Evolutionary conservation across 2,113 vertebrate species (phyloP), one percentile per base, ranked within the genome.

Genomic region (Fregetta grallaria): DNA sequence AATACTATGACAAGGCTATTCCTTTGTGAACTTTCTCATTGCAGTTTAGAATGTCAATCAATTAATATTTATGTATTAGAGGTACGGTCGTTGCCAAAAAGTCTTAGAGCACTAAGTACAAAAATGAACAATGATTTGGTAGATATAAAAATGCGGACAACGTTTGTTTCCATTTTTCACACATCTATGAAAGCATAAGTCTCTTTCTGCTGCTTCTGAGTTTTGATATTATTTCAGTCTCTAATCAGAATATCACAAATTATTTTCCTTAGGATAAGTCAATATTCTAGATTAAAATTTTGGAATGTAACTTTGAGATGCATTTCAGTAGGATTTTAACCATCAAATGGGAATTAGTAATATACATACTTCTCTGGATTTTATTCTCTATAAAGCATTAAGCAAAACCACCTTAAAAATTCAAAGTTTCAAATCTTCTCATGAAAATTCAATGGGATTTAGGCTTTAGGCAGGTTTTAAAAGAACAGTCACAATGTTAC

Each of bases 21-120:
- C 25, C 19, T 59, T 36, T 65, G 17, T 83, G 58, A 72, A 44
- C 11, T 62, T 68, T 66, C 50, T 19, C 30, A n/a, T 38, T 47
- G 26, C 4, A 27, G 15, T 52, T 42, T 88, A 61, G 30, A 70
- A 74, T 67, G 12, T 15, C 9, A 52, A 59, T 56, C 47, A 92
- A 38, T 38, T 63, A 2, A 71, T 66, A 49, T 47, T n/a, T 71
- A 44, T 36, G 5, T 18, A 34, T 40, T 42, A 15, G 18, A 55
- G 1, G 0, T 44, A 36, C 71, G 29, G 2, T 32, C 0, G 0
- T 8, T 85, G 15, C 4, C 11, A 36, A 61, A 61, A 85, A 52
- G 3, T 22, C 44, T 67, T 67, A 44, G 20, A 49, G 5, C 6
- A 53, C 9, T 58, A 63, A 66, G 17, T 22, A 12, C 58, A 50